Evolutionary conservation across 1,140 invertebrate genomes (phyloP).

Genomic region (Himalopsyche phryganea): DNA sequence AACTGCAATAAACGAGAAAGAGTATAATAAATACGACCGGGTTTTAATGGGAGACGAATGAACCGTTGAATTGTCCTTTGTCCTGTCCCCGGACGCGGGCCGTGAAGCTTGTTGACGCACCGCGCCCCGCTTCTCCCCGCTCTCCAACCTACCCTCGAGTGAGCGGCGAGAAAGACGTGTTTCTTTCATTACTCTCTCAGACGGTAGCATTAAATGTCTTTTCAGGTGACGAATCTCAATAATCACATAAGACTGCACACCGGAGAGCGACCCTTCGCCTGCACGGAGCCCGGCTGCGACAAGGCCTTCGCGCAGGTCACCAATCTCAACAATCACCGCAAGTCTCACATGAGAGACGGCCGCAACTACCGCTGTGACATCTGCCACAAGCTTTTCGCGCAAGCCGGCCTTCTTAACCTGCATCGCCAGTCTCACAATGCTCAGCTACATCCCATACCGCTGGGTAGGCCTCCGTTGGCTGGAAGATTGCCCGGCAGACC

Average conservation of each 20-base stretch:
- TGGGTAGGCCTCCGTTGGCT: not conserved
- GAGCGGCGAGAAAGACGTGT: too few species aligned
- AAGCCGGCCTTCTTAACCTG: constrained; percentile 15
- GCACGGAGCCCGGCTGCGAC: constrained; percentile 57
- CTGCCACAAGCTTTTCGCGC: constrained; percentile 35
- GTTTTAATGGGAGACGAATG: too few species aligned
- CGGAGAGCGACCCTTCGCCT: constrained; percentile 57
- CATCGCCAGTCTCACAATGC: constrained; percentile 5
- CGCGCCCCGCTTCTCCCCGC: too few species aligned
- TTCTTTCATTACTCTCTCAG: too few species aligned
- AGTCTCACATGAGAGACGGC: constrained; percentile 41
- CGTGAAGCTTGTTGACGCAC: too few species aligned
- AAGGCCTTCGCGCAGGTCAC: constrained; percentile 58
- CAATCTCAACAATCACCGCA: constrained; percentile 50
- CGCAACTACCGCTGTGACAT: constrained; percentile 37
- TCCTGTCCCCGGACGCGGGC: too few species aligned
- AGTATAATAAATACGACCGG: too few species aligned
- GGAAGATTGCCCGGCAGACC: too few species aligned
- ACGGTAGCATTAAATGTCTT: too few species aligned
- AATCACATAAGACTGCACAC: constrained; percentile 59
- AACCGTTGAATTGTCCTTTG: too few species aligned
- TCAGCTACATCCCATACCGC: not conserved
- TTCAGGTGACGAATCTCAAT: constrained; percentile 57
- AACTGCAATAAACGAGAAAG: too few species aligned
- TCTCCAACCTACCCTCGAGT: too few species aligned